A percentile compares a stretch with the other conserved stretches of the same genome.
phyloP scores from a whole-genome alignment of 2,797 vertebrate species.

The Furcifer pardalis region DNA sequence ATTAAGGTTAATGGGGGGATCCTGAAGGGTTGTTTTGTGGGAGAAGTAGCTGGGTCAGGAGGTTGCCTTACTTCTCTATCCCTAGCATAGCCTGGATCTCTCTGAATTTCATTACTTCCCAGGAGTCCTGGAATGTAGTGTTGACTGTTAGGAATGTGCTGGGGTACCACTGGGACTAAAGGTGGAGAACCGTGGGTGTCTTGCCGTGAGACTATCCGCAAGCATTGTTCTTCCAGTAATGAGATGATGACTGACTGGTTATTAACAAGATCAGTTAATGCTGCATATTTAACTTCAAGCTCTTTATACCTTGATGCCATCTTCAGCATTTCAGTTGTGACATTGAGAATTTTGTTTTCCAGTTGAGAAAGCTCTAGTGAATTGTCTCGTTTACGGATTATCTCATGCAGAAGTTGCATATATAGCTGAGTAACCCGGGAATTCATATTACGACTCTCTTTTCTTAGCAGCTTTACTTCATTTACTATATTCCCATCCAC shows the following conservation, averaged over 20 bases:
- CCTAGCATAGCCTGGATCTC: constrained; percentile 86
- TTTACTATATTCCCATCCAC: constrained; percentile 97
- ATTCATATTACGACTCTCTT: constrained; percentile 99
- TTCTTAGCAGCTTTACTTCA: constrained; percentile 96
- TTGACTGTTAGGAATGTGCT: constrained; percentile 87
- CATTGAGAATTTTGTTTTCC: constrained; percentile 96
- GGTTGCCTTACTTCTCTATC: constrained; percentile 80
- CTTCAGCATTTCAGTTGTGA: constrained; percentile 94
- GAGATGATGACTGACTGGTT: constrained; percentile 95
- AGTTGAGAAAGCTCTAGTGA: constrained; percentile 94
- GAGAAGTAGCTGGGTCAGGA: constrained; percentile 77
- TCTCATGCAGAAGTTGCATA: constrained; percentile 98
- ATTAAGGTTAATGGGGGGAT: constrained; percentile 88
- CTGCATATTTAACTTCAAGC: constrained; percentile 87
- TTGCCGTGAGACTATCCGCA: constrained; percentile 83
- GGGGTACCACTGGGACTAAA: constrained; percentile 95
- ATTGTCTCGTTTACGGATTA: constrained; percentile 97
- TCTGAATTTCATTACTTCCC: constrained; percentile 92
- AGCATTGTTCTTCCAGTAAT: constrained; percentile 91
- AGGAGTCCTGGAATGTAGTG: constrained; percentile 83
- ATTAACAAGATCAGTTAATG: constrained; percentile 91
- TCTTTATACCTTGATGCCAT: constrained; percentile 94
- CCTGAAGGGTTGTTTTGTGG: constrained; percentile 88
- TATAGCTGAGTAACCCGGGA: constrained; percentile 98
- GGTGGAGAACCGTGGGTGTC: constrained; percentile 88